Conservation (phyloP, 2,888 invertebrate genomes). For the Hecatera dysodea region DNA sequence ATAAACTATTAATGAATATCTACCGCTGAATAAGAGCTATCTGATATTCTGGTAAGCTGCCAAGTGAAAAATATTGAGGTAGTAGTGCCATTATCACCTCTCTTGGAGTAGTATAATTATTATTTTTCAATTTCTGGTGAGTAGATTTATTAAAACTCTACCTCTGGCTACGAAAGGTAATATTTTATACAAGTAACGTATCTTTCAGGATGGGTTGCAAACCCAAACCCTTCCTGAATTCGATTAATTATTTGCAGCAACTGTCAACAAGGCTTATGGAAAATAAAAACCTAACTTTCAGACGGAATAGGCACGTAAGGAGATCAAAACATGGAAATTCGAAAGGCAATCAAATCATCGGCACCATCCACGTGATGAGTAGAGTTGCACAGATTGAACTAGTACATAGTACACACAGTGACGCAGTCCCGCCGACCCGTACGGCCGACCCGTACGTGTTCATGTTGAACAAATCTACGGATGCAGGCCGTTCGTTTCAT, state of each 20-base stretch:
- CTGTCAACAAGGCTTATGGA: not conserved
- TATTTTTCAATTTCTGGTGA: not conserved
- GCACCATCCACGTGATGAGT: constrained; percentile 39
- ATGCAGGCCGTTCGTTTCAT: constrained; percentile 60
- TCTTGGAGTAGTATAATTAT: not conserved
- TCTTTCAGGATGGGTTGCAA: not conserved
- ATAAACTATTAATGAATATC: constrained; percentile 9
- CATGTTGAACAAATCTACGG: constrained; percentile 59
- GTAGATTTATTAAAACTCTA: not conserved
- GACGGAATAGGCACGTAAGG: constrained; percentile 18
- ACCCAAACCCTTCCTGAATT: too few relatives aligned
- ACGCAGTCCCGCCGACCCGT: constrained; percentile 7
- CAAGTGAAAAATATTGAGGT: constrained; percentile 19
- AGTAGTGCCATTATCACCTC: constrained; percentile 24
- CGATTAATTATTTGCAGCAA: not conserved
- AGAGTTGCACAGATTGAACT: constrained; percentile 42
- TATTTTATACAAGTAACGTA: not conserved
- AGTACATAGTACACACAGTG: constrained; percentile 16
- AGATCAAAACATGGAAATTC: constrained; percentile 53
- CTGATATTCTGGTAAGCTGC: constrained; percentile 31
- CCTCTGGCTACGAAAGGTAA: not conserved
- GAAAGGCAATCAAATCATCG: constrained; percentile 59
- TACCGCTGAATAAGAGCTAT: not conserved
- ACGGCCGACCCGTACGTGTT: constrained; percentile 48
- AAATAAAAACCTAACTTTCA: not conserved